Evolutionary conservation across 2,797 vertebrate species (phyloP).

Genomic region (Thripadectes ignobilis): DNA sequence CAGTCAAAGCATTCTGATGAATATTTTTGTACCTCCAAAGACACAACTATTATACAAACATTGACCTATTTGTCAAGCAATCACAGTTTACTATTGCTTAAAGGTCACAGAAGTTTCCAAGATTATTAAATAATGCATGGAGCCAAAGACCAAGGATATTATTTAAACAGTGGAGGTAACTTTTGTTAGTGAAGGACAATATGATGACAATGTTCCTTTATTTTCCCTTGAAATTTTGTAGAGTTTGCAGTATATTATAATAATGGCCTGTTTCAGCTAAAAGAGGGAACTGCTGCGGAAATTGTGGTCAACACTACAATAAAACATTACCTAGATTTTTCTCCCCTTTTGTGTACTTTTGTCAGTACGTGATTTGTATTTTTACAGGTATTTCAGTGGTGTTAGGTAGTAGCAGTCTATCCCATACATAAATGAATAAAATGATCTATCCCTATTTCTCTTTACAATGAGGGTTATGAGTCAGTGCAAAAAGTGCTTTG

Average conservation of each 20-base stretch:
- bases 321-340: background rate
- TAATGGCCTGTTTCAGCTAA: background rate
- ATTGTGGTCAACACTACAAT: background rate
- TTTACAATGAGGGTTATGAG: background rate
- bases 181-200: slow-evolving; percentile 10
- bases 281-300: background rate
- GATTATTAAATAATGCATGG: slow-evolving; percentile 25
- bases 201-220: background rate
- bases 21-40: slow-evolving; percentile 42
- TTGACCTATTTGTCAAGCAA: slow-evolving; percentile 24
- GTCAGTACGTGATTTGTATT: background rate
- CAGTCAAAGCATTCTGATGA: background rate
- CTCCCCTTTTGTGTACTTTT: background rate
- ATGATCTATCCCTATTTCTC: background rate
- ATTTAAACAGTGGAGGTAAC: slow-evolving; percentile 20
- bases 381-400: background rate
- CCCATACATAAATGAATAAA: background rate
- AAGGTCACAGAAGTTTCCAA: slow-evolving; percentile 25
- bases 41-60: slow-evolving; percentile 44
- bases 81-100: slow-evolving; percentile 14
- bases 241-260: background rate
- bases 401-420: background rate
- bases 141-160: background rate
- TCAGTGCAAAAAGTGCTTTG: background rate
- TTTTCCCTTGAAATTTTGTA: background rate